Evolutionary conservation across 2,113 vertebrate genomes (phyloP), one percentile per base, ranked within the genome.

Genomic region (Sturnira hondurensis): DNA sequence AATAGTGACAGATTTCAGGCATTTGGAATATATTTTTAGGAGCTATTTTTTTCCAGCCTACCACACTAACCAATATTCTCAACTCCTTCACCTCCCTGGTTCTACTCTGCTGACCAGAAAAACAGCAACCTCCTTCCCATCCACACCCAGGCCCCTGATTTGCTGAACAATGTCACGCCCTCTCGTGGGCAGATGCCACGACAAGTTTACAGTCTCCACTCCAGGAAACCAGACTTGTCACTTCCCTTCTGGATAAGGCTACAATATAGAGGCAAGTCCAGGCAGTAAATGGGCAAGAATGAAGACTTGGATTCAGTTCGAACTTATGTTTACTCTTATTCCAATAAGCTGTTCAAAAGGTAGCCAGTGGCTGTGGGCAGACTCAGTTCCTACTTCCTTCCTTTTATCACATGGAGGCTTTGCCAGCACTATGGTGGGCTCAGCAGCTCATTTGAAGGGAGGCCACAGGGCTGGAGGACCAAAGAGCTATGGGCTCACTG

Each of bases 101-200:
- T 7, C 31, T 86, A 45, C 38, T 33, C 63, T 65, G 26, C n/a
- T 77, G 20, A 76, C 63, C 52, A 54, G 63, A 63, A 56, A 89
- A 80, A 5, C 33, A 43, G 16, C 33, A 17, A 11, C 71, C 41
- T 58, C 38, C 82, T 45, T 86, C 15, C 54, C 36, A 61, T 8
- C 65, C 65, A 19, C 16, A 41, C 20, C 65, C n/a, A 33, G 52
- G 54, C 7, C 14, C 3, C 63, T 54, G 10, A 45, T 63, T 4
- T 77, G 41, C 47, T 68, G 77, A 76, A 83, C 41, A 74, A 3
- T 33, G 68, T 14, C 41, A 31, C n/a, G 26, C 41, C 58, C 8
- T 61, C 33, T 85, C 61, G 1, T 4, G 19, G n/a, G 36, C 3
- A 58, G 24, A 20, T 0, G 0, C 11, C 6, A 4, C 56, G 7